phyloP scores from a whole-genome alignment of 2,888 invertebrate species.

The Rhorus exstirpatorius region DNA sequence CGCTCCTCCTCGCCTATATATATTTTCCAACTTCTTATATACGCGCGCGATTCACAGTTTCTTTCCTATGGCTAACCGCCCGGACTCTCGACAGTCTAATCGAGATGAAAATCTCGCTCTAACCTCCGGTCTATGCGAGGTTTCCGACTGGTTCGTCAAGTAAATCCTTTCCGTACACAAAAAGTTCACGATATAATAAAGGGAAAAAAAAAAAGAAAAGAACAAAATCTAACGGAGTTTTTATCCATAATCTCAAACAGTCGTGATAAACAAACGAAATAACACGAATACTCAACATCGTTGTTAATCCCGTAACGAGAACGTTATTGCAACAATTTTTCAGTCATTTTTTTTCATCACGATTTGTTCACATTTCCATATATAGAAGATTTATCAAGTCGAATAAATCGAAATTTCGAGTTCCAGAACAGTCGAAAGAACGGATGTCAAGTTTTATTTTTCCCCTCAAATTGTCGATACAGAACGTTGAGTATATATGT shows the following conservation, averaged over 20 bases:
- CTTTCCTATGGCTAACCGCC: constrained; percentile 52
- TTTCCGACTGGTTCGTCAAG: constrained; percentile 25
- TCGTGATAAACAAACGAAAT: too few species aligned
- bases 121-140: constrained; percentile 40
- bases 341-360: too few species aligned
- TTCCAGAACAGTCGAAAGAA: too few species aligned
- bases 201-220: neutral
- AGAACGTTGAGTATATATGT: neutral
- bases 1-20: constrained; percentile 35
- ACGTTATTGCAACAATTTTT: too few species aligned
- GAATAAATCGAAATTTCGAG: too few species aligned
- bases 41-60: constrained; percentile 67
- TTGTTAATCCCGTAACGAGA: too few species aligned
- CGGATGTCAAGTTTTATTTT: too few species aligned
- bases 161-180: constrained; percentile 3
- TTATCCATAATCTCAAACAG: too few species aligned
- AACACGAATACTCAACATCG: too few species aligned
- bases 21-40: constrained; percentile 60
- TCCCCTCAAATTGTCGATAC: neutral
- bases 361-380: too few species aligned
- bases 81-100: constrained; percentile 22
- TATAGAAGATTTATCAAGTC: too few species aligned
- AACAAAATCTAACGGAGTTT: neutral
- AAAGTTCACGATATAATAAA: neutral
- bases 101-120: constrained; percentile 49